Percentiles rank a stretch among this genome's conserved stretches.
Evolutionary conservation across 2,888 invertebrate genomes (phyloP).

Genomic region (Diplolepis rosae): DNA sequence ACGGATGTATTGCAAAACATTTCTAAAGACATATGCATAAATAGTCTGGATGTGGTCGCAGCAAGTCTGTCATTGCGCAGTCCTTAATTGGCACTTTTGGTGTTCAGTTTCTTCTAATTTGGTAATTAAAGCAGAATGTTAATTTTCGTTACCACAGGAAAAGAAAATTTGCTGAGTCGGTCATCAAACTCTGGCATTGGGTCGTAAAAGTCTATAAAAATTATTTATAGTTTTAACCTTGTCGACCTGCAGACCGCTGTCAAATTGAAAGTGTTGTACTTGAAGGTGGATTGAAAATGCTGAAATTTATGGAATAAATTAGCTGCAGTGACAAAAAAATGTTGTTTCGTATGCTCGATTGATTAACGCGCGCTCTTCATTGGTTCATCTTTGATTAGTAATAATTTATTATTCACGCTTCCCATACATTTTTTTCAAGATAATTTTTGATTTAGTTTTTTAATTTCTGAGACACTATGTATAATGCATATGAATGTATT

Average conservation of each 20-base stretch:
- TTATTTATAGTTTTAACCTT: not conserved
- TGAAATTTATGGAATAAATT: too few species aligned
- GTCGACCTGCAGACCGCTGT: not conserved
- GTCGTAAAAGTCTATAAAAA: conserved; percentile 3
- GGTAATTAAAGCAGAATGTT: conserved; percentile 19
- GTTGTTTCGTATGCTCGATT: too few species aligned
- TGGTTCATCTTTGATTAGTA: too few species aligned
- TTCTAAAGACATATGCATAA: not conserved
- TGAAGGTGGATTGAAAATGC: too few species aligned
- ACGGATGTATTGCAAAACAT: too few species aligned
- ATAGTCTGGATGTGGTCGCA: not conserved
- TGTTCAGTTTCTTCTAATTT: conserved; percentile 25
- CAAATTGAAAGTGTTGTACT: not conserved
- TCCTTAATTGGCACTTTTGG: conserved; percentile 9
- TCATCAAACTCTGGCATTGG: conserved; percentile 17
- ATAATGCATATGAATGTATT: too few species aligned
- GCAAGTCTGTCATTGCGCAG: conserved; percentile 3
- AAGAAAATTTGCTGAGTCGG: conserved; percentile 1
- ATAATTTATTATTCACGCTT: too few species aligned
- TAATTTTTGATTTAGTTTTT: too few species aligned
- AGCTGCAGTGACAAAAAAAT: too few species aligned
- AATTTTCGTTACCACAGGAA: conserved; percentile 19
- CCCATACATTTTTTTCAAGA: too few species aligned
- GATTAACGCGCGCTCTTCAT: too few species aligned
- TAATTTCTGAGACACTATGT: too few species aligned